phyloP scores from a whole-genome alignment of 2,797 vertebrate species.

The Amniataba percoides region DNA sequence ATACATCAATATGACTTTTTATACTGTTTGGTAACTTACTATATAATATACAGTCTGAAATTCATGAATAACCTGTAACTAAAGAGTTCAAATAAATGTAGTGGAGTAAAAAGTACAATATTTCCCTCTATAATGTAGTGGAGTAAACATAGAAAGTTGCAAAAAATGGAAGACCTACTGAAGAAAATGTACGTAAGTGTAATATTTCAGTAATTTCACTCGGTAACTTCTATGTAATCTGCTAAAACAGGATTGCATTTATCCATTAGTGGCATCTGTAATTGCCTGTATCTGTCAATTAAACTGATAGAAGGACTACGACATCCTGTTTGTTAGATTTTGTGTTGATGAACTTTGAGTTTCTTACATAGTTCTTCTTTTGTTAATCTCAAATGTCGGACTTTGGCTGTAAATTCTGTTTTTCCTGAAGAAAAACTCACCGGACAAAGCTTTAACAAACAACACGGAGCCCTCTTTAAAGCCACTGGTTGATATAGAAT shows the following conservation, averaged over 20 bases:
- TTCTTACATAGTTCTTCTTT: background rate
- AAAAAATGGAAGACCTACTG: background rate
- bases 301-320: background rate
- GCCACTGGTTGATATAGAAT: background rate
- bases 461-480: background rate
- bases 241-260: background rate
- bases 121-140: no score
- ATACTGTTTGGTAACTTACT: background rate
- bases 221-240: no score
- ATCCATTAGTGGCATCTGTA: background rate
- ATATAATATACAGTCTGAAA: background rate
- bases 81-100: background rate
- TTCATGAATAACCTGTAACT: background rate
- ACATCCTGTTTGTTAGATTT: background rate
- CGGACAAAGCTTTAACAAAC: background rate
- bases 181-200: background rate
- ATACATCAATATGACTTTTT: background rate
- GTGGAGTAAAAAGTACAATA: no score
- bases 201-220: background rate
- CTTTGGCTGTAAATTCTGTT: background rate
- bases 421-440: background rate
- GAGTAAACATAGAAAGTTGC: background rate
- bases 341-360: background rate
- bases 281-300: background rate
- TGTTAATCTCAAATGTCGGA: background rate